A percentile compares a stretch with the other conserved stretches of the same genome.
Conservation (phyloP, 2,797 vertebrate species). For the Galaxias olidus region DNA sequence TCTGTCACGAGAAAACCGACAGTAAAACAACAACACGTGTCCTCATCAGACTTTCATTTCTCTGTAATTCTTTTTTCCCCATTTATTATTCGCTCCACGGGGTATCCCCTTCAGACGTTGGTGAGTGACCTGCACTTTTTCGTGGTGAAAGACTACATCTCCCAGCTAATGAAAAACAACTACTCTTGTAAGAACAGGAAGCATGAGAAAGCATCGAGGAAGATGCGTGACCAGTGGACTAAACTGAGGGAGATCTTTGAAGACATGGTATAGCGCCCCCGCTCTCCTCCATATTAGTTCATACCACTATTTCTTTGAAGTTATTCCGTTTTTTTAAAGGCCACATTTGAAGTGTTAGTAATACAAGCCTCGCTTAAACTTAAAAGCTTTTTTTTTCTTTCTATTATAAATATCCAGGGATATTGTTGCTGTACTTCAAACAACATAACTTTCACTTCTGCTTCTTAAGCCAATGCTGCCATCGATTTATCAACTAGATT, state of each 20-base stretch:
- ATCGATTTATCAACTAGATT: too few relatives aligned
- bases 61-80: conserved; percentile 34
- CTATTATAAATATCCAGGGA: too few relatives aligned
- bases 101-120: conserved; percentile 70
- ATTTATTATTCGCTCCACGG: conserved; percentile 19
- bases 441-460: too few relatives aligned
- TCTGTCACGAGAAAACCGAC: not conserved
- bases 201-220: conserved; percentile 70
- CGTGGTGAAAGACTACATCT: conserved; percentile 79
- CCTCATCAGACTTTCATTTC: not conserved
- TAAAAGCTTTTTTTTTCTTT: too few relatives aligned
- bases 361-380: too few relatives aligned
- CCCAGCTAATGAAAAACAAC: conserved; percentile 78
- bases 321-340: not conserved
- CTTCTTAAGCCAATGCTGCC: too few relatives aligned
- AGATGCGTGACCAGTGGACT: conserved; percentile 77
- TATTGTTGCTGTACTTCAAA: too few relatives aligned
- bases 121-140: conserved; percentile 76
- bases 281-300: not conserved
- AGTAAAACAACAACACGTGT: not conserved
- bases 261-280: conserved; percentile 74
- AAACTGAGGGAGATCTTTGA: conserved; percentile 67
- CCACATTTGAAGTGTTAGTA: too few relatives aligned
- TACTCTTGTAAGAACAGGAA: conserved; percentile 71
- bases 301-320: not conserved